phyloP scores from a whole-genome alignment of 2,797 vertebrate genomes.

The Takifugu rubripes region DNA sequence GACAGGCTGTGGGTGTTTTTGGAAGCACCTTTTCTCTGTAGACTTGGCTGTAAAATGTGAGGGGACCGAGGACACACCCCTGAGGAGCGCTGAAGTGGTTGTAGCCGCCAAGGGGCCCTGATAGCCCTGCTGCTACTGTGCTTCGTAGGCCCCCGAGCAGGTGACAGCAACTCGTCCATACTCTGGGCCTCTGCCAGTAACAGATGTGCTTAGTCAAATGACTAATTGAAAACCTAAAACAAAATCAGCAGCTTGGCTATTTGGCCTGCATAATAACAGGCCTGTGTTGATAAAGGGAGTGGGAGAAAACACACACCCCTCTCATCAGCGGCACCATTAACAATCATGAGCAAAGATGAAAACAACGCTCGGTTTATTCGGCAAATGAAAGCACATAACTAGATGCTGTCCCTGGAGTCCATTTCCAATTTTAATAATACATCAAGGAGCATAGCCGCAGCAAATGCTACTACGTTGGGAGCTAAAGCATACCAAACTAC shows the following conservation, averaged over 20 bases:
- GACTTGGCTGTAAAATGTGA: slow-evolving; percentile 73
- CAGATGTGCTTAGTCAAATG: slow-evolving; percentile 99
- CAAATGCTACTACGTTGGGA: slow-evolving; percentile 92
- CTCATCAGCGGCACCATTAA: slow-evolving; percentile 99
- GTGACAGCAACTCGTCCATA: slow-evolving; percentile 84
- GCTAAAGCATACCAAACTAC: slow-evolving; percentile 92
- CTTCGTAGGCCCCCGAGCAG: slow-evolving; percentile 83
- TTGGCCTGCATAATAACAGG: slow-evolving; percentile 97
- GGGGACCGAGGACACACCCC: slow-evolving; percentile 77
- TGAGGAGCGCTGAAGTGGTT: slow-evolving; percentile 85
- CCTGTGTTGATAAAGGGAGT: slow-evolving; percentile 85
- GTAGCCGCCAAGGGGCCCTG: slow-evolving; percentile 76
- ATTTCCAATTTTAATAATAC: slow-evolving; percentile 99
- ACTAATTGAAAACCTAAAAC: slow-evolving; percentile 99
- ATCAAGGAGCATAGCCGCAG: slow-evolving; percentile 95
- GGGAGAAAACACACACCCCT: slow-evolving; percentile 78
- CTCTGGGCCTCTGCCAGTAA: slow-evolving; percentile 90
- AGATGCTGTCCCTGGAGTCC: slow-evolving; percentile 97
- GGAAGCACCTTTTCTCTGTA: slow-evolving; percentile 66
- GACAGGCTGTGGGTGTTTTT: slow-evolving; percentile 61
- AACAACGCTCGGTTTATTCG: slow-evolving; percentile 99
- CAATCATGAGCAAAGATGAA: slow-evolving; percentile 99
- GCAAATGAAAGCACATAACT: slow-evolving; percentile 99
- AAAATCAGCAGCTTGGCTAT: slow-evolving; percentile 98
- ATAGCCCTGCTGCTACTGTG: slow-evolving; percentile 79